Conservation (phyloP, 2,797 vertebrate genomes). For the Phylloscopus collybita region DNA sequence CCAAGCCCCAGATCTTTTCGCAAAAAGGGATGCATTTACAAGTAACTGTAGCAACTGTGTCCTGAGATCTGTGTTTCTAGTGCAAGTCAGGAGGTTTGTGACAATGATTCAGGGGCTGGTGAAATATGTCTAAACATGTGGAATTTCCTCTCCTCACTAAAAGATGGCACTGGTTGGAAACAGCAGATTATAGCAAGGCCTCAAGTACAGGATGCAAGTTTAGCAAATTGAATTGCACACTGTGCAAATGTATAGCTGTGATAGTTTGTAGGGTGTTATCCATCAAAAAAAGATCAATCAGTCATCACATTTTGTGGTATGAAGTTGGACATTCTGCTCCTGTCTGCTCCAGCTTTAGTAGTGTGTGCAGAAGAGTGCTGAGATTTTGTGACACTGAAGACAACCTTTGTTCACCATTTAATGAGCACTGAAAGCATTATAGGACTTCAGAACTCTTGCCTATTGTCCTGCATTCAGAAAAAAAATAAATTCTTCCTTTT, state of each 20-base stretch:
- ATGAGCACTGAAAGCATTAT: background rate
- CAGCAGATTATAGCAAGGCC: background rate
- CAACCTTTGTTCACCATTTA: background rate
- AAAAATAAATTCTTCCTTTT: background rate
- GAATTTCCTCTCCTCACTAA: background rate
- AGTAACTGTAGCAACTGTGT: background rate
- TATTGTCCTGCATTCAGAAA: background rate
- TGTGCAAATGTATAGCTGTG: background rate
- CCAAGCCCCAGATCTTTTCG: background rate
- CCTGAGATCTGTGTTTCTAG: background rate
- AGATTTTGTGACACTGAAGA: background rate
- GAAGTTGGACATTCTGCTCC: background rate
- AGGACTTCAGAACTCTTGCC: background rate
- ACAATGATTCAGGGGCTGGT: background rate
- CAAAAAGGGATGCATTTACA: background rate
- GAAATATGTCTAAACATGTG: background rate
- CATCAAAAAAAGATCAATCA: background rate
- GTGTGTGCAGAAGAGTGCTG: background rate
- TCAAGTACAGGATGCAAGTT: background rate
- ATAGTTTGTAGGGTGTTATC: accelerated
- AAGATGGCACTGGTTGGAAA: background rate
- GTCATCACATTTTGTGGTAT: background rate
- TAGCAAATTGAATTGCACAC: background rate
- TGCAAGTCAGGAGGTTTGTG: background rate
- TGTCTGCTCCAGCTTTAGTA: background rate